These are phyloP conservation scores for Plecotus auritus DNA, from an alignment of 2,113 vertebrate species.

Conservation along the genomic window DNA sequence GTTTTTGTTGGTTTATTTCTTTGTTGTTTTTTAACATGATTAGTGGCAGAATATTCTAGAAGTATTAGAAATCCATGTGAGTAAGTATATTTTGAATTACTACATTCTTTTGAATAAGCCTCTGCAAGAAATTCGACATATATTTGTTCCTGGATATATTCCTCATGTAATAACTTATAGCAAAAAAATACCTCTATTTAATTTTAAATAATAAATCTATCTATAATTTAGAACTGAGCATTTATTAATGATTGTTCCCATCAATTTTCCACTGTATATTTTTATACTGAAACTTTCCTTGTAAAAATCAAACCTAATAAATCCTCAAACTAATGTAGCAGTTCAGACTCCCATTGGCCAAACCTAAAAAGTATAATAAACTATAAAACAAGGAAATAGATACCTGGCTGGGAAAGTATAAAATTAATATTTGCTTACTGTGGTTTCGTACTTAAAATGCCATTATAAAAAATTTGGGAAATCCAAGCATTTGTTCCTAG, in stretches of 20 bases:
- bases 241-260: neutral
- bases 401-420: neutral
- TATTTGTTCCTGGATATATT: neutral
- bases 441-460: conserved; percentile 26
- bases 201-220: neutral
- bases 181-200: neutral
- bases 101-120: neutral
- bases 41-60: neutral
- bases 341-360: neutral
- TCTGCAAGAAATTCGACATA: neutral
- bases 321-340: neutral
- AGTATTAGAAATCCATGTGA: neutral
- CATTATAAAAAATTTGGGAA: neutral
- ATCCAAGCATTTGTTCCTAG: neutral
- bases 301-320: neutral
- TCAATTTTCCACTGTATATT: neutral
- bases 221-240: neutral
- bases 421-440: conserved; percentile 25
- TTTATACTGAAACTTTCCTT: neutral
- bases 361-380: conserved; percentile 30
- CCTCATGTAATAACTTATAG: neutral
- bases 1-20: neutral
- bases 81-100: neutral
- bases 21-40: neutral
- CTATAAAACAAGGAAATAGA: neutral